Evolutionary conservation across 2,113 vertebrate genomes (phyloP).

Genomic region (Pungitius pungitius): DNA sequence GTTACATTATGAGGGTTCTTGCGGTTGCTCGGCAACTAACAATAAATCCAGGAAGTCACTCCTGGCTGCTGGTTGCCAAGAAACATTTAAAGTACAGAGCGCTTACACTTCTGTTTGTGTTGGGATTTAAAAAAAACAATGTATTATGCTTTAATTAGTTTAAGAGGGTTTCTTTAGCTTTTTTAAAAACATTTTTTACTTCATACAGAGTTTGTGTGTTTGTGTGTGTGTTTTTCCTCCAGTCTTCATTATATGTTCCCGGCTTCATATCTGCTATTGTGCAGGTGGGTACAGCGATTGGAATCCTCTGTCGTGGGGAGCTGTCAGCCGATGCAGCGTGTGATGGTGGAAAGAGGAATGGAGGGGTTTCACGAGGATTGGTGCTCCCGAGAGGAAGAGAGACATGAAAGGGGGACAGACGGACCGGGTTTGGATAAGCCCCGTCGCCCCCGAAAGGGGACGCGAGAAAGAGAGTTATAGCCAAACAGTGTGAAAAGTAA

Average conservation of each 20-base stretch:
- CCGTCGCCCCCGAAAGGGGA: not conserved
- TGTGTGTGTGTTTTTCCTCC: not conserved
- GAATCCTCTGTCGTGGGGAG: constrained; percentile 45
- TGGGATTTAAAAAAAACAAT: not conserved
- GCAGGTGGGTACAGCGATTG: constrained; percentile 54
- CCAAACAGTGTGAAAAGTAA: constrained; percentile 43
- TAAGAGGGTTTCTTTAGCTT: not conserved
- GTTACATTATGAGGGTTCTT: not conserved
- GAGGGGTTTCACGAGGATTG: constrained; percentile 24
- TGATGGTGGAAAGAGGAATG: constrained; percentile 49
- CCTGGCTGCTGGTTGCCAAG: not conserved
- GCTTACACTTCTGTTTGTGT: not conserved
- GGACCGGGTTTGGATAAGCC: constrained; percentile 18
- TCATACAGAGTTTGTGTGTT: not conserved
- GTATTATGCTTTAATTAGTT: not conserved
- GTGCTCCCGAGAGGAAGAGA: constrained; percentile 11
- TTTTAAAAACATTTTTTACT: not conserved
- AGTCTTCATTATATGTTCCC: constrained; percentile 2
- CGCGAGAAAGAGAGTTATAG: constrained; percentile 18
- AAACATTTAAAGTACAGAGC: not conserved
- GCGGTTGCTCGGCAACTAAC: not conserved
- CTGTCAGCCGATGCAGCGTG: constrained; percentile 40
- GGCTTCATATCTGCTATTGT: constrained; percentile 55
- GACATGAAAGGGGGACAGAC: not conserved
- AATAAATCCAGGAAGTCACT: not conserved